These are phyloP conservation scores for Hippocampus comes DNA, from an alignment of 2,113 vertebrate genomes.

Conservation along the genomic window DNA sequence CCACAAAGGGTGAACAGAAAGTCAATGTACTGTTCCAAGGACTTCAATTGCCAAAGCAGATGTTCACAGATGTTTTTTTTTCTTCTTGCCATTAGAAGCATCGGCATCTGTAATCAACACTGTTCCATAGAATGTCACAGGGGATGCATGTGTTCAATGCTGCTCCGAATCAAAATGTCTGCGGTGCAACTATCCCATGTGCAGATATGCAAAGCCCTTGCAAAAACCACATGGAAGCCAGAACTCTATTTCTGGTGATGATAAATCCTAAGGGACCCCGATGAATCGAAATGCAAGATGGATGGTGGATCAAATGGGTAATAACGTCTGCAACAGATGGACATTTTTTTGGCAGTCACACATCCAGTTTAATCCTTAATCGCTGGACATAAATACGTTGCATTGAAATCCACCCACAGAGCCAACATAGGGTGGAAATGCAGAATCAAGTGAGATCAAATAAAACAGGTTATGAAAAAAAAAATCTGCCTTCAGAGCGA, in stretches of 20 bases:
- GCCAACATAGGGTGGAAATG: background rate
- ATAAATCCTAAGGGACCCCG: slow-evolving; percentile 24
- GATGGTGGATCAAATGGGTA: slow-evolving; percentile 33
- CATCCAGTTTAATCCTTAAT: background rate
- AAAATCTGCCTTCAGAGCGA: background rate
- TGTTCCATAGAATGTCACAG: slow-evolving; percentile 49
- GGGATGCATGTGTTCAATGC: slow-evolving; percentile 40
- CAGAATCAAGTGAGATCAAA: background rate
- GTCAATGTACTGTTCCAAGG: slow-evolving; percentile 63
- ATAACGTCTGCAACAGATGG: slow-evolving; percentile 31
- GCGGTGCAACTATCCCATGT: slow-evolving; percentile 25
- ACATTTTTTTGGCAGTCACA: background rate
- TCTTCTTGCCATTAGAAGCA: slow-evolving; percentile 52
- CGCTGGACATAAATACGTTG: background rate
- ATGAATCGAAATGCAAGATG: slow-evolving; percentile 34
- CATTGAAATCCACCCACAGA: background rate
- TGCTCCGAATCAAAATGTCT: slow-evolving; percentile 50
- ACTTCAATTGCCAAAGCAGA: slow-evolving; percentile 66
- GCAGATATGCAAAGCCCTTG: background rate
- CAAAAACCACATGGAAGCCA: slow-evolving; percentile 26
- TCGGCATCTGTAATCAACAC: slow-evolving; percentile 53
- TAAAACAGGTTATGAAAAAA: background rate
- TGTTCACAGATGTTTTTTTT: slow-evolving; percentile 64
- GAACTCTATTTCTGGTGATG: slow-evolving; percentile 25
- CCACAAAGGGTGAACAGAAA: slow-evolving; percentile 68